Conservation (phyloP, 1,140 invertebrate species). For the Lucilia cuprina region DNA sequence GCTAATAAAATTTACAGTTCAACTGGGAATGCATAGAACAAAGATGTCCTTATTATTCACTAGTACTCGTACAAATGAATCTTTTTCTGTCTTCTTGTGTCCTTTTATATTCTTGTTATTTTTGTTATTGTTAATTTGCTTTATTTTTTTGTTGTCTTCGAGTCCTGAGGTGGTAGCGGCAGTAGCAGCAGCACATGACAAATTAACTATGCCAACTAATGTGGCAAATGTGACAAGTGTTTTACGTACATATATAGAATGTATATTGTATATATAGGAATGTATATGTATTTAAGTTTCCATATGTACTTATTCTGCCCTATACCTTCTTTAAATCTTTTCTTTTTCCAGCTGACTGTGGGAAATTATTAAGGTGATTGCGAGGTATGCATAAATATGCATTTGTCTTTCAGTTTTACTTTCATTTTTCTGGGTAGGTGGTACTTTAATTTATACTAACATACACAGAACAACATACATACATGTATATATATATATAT, state of each 20-base stretch:
- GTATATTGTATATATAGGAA: too few species aligned
- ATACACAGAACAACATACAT: too few species aligned
- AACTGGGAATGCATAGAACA: not conserved
- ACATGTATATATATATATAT: too few species aligned
- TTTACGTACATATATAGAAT: not conserved
- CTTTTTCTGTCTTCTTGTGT: not conserved
- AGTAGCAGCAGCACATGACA: not conserved
- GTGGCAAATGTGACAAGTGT: slow-evolving; percentile 16
- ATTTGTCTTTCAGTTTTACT: not conserved
- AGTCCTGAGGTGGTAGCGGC: not conserved
- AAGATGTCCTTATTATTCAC: not conserved
- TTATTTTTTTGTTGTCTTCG: not conserved
- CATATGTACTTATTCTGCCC: not conserved
- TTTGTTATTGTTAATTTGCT: not conserved
- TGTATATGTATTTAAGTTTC: too few species aligned
- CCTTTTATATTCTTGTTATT: not conserved
- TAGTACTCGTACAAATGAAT: not conserved
- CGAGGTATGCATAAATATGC: not conserved
- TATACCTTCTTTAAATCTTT: not conserved
- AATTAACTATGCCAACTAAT: slow-evolving; percentile 1
- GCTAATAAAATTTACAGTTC: not conserved
- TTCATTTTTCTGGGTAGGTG: too few species aligned
- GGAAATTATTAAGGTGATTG: slow-evolving; percentile 2
- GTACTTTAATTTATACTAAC: too few species aligned
- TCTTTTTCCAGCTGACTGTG: not conserved